Conservation (phyloP, 1,140 invertebrate genomes). For the Spodoptera frugiperda region DNA sequence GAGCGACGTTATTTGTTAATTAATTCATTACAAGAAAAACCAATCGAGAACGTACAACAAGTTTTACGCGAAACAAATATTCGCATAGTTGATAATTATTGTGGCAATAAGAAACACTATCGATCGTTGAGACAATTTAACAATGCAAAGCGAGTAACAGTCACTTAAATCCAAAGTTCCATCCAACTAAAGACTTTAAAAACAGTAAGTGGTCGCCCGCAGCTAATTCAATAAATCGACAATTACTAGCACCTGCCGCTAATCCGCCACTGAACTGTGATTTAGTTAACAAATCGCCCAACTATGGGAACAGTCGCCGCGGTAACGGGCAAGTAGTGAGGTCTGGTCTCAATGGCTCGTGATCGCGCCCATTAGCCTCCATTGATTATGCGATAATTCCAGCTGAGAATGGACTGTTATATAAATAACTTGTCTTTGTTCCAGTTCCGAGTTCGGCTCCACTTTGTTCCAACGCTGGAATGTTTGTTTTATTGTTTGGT, state of each 20-base stretch:
- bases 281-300: constrained; percentile 45
- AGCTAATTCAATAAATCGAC: constrained; percentile 27
- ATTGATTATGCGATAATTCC: constrained; percentile 42
- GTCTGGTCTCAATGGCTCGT: constrained; percentile 5
- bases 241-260: constrained; percentile 39
- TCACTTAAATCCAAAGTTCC: background rate
- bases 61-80: too few relatives aligned
- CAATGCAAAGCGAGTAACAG: background rate
- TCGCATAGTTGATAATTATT: too few relatives aligned
- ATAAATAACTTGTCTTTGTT: constrained; percentile 43
- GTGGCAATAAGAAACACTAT: too few relatives aligned
- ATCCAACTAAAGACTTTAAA: background rate
- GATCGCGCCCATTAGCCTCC: constrained; percentile 26
- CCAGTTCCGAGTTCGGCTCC: constrained; percentile 7
- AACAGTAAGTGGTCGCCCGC: background rate
- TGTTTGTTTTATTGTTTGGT: constrained; percentile 38
- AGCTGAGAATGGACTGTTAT: constrained; percentile 36
- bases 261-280: constrained; percentile 28
- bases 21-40: too few relatives aligned
- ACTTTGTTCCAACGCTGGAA: constrained; percentile 13
- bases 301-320: constrained; percentile 33
- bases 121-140: too few relatives aligned
- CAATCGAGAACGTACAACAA: too few relatives aligned
- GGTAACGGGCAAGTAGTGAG: background rate
- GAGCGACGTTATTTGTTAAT: too few relatives aligned